A percentile compares a stretch with the other conserved stretches of the same genome.
Evolutionary conservation across 2,797 vertebrate genomes (phyloP).

Genomic region (Halcyon chelicuti): DNA sequence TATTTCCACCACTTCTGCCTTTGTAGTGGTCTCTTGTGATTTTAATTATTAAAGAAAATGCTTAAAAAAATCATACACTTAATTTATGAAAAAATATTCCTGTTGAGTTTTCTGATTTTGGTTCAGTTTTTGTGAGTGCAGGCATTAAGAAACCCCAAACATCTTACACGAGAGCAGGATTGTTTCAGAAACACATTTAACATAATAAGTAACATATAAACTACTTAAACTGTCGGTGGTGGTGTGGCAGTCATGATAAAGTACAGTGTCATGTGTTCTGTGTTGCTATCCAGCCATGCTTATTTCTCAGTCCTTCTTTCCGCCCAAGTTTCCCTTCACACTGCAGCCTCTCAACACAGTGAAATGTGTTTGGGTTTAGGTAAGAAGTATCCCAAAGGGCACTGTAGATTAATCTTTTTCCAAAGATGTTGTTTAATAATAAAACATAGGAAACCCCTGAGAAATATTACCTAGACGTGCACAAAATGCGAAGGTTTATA

Average conservation of each 20-base stretch:
- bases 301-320: neutral
- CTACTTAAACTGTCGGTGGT: neutral
- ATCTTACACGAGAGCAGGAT: neutral
- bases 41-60: neutral
- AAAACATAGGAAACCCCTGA: neutral
- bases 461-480: neutral
- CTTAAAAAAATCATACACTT: neutral
- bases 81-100: neutral
- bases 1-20: neutral
- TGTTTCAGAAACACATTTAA: neutral
- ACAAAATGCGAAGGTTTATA: neutral
- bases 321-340: neutral
- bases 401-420: neutral
- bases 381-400: neutral
- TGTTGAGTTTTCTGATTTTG: neutral
- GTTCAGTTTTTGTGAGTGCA: neutral
- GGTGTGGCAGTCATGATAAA: neutral
- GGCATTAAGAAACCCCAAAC: neutral
- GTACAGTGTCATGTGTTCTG: neutral
- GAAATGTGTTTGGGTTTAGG: neutral
- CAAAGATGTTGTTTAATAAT: neutral
- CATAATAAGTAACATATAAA: neutral
- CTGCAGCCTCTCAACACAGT: neutral
- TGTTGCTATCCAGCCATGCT: neutral
- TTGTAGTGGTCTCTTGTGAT: neutral